Evolutionary conservation across 2,113 vertebrate species (phyloP).

Genomic region (Dissostichus mawsoni): DNA sequence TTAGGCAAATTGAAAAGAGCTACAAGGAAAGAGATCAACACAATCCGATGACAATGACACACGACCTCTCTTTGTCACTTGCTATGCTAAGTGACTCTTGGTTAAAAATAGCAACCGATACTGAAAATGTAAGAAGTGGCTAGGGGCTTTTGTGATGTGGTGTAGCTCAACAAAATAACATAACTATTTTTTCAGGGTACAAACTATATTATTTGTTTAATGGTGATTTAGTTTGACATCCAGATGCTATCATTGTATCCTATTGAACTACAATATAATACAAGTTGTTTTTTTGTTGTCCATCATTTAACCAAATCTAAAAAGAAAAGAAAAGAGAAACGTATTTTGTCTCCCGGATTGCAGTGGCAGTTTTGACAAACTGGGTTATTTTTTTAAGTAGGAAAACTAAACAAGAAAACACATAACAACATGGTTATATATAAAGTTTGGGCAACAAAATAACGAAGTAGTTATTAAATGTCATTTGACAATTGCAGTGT

Average conservation of each 20-base stretch:
- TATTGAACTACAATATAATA: background rate
- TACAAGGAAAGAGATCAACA: background rate
- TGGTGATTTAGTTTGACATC: background rate
- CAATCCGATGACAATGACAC: constrained; percentile 26
- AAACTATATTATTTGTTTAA: background rate
- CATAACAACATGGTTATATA: too few relatives aligned
- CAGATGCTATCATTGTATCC: background rate
- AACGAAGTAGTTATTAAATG: too few relatives aligned
- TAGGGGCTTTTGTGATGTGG: background rate
- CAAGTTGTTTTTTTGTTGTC: background rate
- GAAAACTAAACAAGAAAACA: too few relatives aligned
- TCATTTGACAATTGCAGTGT: too few relatives aligned
- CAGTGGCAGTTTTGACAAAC: too few relatives aligned
- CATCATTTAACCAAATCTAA: background rate
- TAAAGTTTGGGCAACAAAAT: too few relatives aligned
- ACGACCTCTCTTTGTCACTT: background rate
- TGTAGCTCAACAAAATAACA: background rate
- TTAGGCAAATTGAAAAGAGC: constrained; percentile 9
- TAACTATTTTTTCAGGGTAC: background rate
- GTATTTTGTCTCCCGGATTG: too few relatives aligned
- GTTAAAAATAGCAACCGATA: background rate
- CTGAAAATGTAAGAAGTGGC: background rate
- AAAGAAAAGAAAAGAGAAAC: background rate
- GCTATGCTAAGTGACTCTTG: background rate
- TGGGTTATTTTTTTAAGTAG: too few relatives aligned